Conservation (phyloP, 2,797 vertebrate species). For the Leucoraja ocellata region DNA sequence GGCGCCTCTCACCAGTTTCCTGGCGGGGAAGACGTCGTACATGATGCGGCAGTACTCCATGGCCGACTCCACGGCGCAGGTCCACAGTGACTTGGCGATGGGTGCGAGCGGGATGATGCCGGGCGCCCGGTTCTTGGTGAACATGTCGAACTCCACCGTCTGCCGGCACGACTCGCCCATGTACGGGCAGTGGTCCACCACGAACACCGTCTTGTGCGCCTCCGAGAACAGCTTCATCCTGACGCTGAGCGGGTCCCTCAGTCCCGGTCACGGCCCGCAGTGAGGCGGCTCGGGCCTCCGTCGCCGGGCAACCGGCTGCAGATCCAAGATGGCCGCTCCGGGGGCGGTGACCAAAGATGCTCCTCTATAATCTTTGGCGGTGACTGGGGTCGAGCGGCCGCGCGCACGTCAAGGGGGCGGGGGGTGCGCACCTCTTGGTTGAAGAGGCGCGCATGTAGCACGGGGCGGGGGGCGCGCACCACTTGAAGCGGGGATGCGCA, state of each 20-base stretch:
- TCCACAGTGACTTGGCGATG: slow-evolving; percentile 96
- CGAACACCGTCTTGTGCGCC: slow-evolving; percentile 94
- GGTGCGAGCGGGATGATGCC: slow-evolving; percentile 91
- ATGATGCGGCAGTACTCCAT: slow-evolving; percentile 98
- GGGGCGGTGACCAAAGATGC: too few relatives aligned
- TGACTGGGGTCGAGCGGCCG: too few relatives aligned
- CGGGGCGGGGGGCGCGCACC: too few relatives aligned
- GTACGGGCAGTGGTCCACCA: slow-evolving; percentile 96
- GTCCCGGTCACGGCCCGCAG: too few relatives aligned
- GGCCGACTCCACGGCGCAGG: slow-evolving; percentile 91
- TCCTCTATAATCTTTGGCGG: too few relatives aligned
- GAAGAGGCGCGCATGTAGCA: too few relatives aligned
- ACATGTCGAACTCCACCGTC: slow-evolving; percentile 90
- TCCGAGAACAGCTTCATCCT: slow-evolving; percentile 87
- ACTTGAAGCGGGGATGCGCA: too few relatives aligned
- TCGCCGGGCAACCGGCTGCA: not conserved
- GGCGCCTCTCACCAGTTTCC: slow-evolving; percentile 78
- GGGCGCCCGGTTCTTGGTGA: slow-evolving; percentile 89
- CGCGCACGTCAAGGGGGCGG: too few relatives aligned
- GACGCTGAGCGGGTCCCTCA: not conserved
- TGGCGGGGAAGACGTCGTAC: slow-evolving; percentile 85
- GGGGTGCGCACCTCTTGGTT: too few relatives aligned
- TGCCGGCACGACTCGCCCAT: slow-evolving; percentile 95
- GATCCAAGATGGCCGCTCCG: not conserved
- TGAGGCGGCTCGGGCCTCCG: too few relatives aligned